phyloP scores from a whole-genome alignment of 2,113 vertebrate genomes.

The Centropus unirufus region DNA sequence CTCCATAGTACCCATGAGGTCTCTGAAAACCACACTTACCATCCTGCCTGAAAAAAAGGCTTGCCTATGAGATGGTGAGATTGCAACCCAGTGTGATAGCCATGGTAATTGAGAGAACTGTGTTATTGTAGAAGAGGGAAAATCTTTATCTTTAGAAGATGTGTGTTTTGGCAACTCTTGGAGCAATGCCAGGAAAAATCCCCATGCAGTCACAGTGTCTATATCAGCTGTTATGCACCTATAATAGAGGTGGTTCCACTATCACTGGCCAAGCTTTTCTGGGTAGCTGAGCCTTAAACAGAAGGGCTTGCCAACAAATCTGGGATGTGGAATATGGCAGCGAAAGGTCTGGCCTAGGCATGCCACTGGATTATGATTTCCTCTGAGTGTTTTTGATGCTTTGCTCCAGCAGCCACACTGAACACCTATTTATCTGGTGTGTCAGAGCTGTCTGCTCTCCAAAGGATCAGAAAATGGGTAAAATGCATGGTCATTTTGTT shows the following conservation, averaged over 20 bases:
- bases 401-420: neutral
- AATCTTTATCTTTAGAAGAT: neutral
- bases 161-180: neutral
- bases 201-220: neutral
- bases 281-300: neutral
- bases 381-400: neutral
- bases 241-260: neutral
- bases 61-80: neutral
- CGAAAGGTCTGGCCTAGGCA: neutral
- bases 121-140: neutral
- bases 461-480: neutral
- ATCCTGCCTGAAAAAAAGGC: neutral
- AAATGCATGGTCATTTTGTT: neutral
- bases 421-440: neutral
- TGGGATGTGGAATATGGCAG: neutral
- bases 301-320: neutral
- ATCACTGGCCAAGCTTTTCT: neutral
- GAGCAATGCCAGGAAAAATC: neutral
- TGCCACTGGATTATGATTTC: neutral
- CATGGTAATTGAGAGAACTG: neutral
- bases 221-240: neutral
- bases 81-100: neutral
- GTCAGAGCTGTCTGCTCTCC: neutral
- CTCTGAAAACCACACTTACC: neutral
- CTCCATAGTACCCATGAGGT: neutral